These are phyloP conservation scores for Drosophila truncata DNA, from an alignment of 1,140 invertebrate species.

Conservation along the genomic window DNA sequence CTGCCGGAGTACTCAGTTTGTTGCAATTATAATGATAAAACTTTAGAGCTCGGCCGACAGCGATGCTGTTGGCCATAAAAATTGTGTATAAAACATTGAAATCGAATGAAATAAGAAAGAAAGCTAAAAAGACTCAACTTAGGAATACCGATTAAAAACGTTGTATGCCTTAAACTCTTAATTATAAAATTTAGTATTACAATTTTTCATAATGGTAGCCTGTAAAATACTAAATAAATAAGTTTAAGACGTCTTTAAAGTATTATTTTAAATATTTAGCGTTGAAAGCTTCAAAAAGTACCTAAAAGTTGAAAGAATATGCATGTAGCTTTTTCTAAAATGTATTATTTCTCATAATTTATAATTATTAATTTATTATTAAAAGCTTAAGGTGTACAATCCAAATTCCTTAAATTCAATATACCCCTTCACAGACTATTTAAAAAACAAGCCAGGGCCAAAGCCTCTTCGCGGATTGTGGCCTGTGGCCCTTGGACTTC, in stretches of 20 bases:
- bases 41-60: constrained; percentile 17
- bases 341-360: neutral
- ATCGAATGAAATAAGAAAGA: constrained; percentile 37
- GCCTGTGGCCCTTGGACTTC: constrained; percentile 39
- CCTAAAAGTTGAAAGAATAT: no score
- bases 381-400: neutral
- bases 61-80: constrained; percentile 13
- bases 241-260: no score
- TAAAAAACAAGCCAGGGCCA: constrained; percentile 12
- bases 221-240: neutral
- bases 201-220: neutral
- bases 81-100: constrained; percentile 42
- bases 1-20: constrained; percentile 10
- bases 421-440: neutral
- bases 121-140: neutral
- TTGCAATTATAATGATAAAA: constrained; percentile 58
- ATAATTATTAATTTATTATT: neutral
- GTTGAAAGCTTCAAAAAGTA: no score
- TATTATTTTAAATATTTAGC: no score
- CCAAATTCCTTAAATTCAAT: neutral
- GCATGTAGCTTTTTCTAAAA: neutral
- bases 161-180: neutral
- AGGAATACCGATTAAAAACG: neutral
- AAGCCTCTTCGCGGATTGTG: constrained; percentile 50
- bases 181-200: neutral